A percentile compares a stretch with the other conserved stretches of the same genome.
Conservation (phyloP, 2,888 invertebrate genomes). For the Dugesia japonica region DNA sequence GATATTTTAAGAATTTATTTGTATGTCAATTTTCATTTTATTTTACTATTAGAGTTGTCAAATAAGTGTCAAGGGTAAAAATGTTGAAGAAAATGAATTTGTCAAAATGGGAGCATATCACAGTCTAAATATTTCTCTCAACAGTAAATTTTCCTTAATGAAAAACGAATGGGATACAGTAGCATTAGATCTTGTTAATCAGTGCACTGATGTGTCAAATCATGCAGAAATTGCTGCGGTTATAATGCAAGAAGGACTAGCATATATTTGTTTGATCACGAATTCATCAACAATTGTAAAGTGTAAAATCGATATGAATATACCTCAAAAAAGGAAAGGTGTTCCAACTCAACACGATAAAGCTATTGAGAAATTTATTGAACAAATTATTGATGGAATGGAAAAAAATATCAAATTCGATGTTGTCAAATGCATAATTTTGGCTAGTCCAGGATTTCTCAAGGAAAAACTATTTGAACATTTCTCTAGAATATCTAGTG, state of each 20-base stretch:
- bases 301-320: slow-evolving; percentile 81
- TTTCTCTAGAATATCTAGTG: slow-evolving; percentile 74
- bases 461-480: slow-evolving; percentile 82
- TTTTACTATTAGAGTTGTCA: slow-evolving; percentile 54
- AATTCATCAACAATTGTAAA: slow-evolving; percentile 85
- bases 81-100: slow-evolving; percentile 88
- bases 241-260: slow-evolving; percentile 83
- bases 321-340: slow-evolving; percentile 67
- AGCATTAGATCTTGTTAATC: slow-evolving; percentile 63
- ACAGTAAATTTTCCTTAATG: slow-evolving; percentile 71
- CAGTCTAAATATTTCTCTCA: slow-evolving; percentile 81
- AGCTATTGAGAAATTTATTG: slow-evolving; percentile 35
- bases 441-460: slow-evolving; percentile 94
- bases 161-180: slow-evolving; percentile 84
- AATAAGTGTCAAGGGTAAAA: slow-evolving; percentile 82
- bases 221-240: slow-evolving; percentile 85
- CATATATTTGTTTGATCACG: slow-evolving; percentile 83
- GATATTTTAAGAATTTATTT: no score
- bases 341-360: slow-evolving; percentile 34
- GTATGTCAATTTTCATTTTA: no score
- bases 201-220: slow-evolving; percentile 22
- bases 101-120: slow-evolving; percentile 99
- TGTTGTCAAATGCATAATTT: slow-evolving; percentile 76
- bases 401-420: slow-evolving; percentile 69
- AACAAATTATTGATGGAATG: slow-evolving; percentile 58